A percentile compares a stretch with the other conserved stretches of the same genome.
Conservation (phyloP, 2,888 invertebrate species). For the Lepidonotus clava region DNA sequence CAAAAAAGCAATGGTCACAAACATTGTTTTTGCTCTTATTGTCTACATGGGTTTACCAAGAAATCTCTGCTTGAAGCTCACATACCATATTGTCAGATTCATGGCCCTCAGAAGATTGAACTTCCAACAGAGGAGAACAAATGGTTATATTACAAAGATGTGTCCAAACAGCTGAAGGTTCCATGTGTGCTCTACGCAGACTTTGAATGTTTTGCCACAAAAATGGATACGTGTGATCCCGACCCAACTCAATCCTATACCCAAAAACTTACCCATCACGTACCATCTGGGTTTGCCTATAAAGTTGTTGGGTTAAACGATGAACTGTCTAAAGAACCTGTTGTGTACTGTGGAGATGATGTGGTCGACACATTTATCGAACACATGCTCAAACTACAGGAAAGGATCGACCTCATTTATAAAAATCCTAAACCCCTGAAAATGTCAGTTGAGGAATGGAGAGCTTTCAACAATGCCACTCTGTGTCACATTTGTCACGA, state of each 20-base stretch:
- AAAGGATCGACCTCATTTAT: background rate
- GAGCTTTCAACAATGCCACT: background rate
- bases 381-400: background rate
- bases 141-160: background rate
- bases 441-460: background rate
- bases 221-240: background rate
- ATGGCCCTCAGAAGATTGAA: conserved; percentile 48
- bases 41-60: conserved; percentile 58
- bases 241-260: conserved; percentile 45
- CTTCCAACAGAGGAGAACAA: conserved; percentile 41
- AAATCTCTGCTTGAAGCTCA: conserved; percentile 24
- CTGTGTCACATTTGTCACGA: conserved; percentile 41
- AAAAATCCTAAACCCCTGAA: background rate
- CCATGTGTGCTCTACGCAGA: conserved; percentile 47
- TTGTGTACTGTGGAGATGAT: conserved; percentile 58
- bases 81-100: background rate
- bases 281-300: conserved; percentile 34
- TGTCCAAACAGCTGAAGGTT: background rate
- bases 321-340: too few relatives aligned
- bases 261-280: background rate
- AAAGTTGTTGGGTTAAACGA: background rate
- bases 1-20: background rate
- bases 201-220: background rate
- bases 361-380: conserved; percentile 46
- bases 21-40: conserved; percentile 55